Base-by-base conservation (phyloP, 2,113 vertebrate genomes). In the Lates calcarifer region DNA sequence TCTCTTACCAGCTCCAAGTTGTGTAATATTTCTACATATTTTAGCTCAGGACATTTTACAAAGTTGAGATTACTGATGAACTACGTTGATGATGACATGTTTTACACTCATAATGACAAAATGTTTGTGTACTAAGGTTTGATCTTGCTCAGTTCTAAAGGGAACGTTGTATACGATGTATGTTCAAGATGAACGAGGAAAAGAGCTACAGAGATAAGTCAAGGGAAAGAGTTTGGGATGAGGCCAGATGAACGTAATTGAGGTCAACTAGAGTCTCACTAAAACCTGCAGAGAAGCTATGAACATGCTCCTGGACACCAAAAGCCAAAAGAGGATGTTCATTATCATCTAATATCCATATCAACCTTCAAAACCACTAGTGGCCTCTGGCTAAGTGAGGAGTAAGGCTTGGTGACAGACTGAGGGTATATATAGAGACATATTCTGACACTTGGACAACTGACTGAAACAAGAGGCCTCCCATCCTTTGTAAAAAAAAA, bases 31-130 rank as follows among this genome's bases (percentile, higher is more conserved):
- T 77, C 61, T 81, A 28, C 49, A 29, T 73, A 37, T 49, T 65
- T 74, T 87, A 76, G 90, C 89, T 94, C 89, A 92, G 91, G 89
- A 87, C 64, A 83, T 41, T 85, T 28, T 61, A 77, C 56, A 67
- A 69, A 85, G 45, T 67, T 81, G 67, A 79, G 43, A 66, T 83
- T 67, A 74, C 58, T 66, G 74, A 77, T 81, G 56, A 70, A 63
- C 60, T 63, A 37, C 4, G 8, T 37, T 63, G 18, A 20, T 58
- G 18, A 31, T 58, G 62, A 61, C 7, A 45, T 28, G 29, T 66
- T 79, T 71, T 15, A 47, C 22, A 53, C 47, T 56, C 11, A 33
- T 11, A 29, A 64, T 56, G 63, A 69, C 31, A 65, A 33, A 62
- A 45, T 55, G 39, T 55, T 15, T 61, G 10, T 26, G 22, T 45